phyloP scores from a whole-genome alignment of 2,113 vertebrate species.

The Chamaetylas fuelleborni region DNA sequence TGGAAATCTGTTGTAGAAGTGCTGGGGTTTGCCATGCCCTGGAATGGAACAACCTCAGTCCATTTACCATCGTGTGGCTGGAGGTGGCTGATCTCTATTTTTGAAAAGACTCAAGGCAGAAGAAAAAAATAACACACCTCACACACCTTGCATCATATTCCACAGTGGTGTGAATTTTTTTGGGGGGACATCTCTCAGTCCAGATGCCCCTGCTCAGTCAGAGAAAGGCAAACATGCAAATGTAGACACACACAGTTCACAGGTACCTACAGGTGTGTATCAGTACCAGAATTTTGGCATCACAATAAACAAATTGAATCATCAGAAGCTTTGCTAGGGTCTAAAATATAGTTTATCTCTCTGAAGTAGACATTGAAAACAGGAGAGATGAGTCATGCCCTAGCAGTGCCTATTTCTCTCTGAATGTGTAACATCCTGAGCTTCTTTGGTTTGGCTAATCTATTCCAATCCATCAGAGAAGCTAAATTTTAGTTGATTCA shows the following conservation, averaged over 20 bases:
- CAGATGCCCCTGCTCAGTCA: not conserved
- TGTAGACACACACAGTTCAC: not conserved
- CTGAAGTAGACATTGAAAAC: constrained; percentile 16
- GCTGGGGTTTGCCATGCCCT: accelerated
- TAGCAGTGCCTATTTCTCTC: not conserved
- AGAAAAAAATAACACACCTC: not conserved
- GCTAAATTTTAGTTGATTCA: not conserved
- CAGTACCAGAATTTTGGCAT: not conserved
- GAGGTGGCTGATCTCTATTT: not conserved
- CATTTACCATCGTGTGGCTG: not conserved
- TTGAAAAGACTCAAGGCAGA: not conserved
- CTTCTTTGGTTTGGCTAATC: not conserved
- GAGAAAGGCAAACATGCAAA: not conserved
- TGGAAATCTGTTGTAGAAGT: not conserved
- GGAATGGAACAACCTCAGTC: not conserved
- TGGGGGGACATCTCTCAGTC: not conserved
- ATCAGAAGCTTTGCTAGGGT: not conserved
- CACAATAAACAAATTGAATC: not conserved
- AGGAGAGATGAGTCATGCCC: constrained; percentile 33
- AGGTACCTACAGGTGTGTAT: not conserved
- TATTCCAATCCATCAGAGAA: not conserved
- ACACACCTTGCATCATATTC: not conserved
- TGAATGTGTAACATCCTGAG: not conserved
- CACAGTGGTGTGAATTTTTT: not conserved
- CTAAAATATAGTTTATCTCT: not conserved